These are phyloP conservation scores for Carollia perspicillata DNA, from an alignment of 2,113 vertebrate genomes.

Conservation along the genomic window DNA sequence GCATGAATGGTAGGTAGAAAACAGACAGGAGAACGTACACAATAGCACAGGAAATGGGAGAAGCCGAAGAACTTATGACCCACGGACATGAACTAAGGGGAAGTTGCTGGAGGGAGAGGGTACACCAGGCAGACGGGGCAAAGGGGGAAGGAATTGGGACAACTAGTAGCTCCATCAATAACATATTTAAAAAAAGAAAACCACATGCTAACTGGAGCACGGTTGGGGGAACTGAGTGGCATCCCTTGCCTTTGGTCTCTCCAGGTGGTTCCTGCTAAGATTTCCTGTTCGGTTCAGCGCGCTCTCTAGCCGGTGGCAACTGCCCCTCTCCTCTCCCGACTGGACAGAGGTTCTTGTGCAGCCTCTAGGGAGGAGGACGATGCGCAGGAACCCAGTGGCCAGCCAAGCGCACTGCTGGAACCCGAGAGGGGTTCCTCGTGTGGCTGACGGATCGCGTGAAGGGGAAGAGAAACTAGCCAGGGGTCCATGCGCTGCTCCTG, in stretches of 20 bases:
- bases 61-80: too few relatives aligned
- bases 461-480: background rate
- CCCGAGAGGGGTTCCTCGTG: background rate
- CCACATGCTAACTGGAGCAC: background rate
- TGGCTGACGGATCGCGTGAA: background rate
- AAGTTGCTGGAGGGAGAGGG: too few relatives aligned
- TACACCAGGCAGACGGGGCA: too few relatives aligned
- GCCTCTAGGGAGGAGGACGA: background rate
- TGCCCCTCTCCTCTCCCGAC: background rate
- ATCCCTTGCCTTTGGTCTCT: background rate
- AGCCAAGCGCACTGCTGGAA: background rate
- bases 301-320: background rate
- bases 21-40: too few relatives aligned
- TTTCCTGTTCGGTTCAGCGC: background rate
- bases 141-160: too few relatives aligned
- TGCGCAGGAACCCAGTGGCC: background rate
- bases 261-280: background rate
- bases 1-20: too few relatives aligned
- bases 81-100: too few relatives aligned
- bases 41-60: too few relatives aligned
- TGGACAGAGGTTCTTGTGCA: background rate
- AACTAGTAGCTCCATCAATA: too few relatives aligned
- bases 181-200: too few relatives aligned
- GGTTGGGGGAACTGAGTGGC: background rate
- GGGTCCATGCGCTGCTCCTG: background rate